A percentile compares a stretch with the other conserved stretches of the same genome.
Evolutionary conservation across 2,888 invertebrate genomes (phyloP).

Genomic region (Pachliopta kotzebuea): DNA sequence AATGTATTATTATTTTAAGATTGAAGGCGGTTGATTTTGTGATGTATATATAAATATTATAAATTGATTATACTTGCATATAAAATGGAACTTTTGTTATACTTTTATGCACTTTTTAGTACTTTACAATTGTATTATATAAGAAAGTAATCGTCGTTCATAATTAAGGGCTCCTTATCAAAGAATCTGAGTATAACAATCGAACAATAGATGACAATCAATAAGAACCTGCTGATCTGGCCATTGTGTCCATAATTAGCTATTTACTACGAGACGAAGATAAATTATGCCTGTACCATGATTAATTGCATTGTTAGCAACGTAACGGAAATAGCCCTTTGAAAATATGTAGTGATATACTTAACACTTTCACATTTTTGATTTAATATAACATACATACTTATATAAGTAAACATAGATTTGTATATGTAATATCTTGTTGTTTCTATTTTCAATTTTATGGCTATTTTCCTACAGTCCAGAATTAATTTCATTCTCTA

Average conservation of each 20-base stretch:
- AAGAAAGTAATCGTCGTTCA: not conserved
- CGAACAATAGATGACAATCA: constrained; percentile 76
- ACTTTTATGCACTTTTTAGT: not conserved
- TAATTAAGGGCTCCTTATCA: constrained; percentile 4
- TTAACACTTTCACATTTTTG: not conserved
- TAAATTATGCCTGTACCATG: constrained; percentile 72
- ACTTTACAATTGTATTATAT: not conserved
- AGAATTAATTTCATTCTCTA: too few species aligned
- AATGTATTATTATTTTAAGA: too few species aligned
- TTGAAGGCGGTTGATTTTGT: too few species aligned
- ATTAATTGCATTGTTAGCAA: constrained; percentile 76
- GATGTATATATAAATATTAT: too few species aligned
- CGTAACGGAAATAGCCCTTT: constrained; percentile 51
- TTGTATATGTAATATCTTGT: too few species aligned
- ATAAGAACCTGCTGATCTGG: constrained; percentile 63
- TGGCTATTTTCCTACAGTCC: too few species aligned
- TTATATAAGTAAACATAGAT: too few species aligned
- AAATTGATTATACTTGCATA: not conserved
- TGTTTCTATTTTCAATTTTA: too few species aligned
- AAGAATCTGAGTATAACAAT: constrained; percentile 37
- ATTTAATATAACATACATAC: not conserved
- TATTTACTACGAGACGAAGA: constrained; percentile 77
- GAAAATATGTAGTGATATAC: not conserved
- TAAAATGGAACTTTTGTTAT: not conserved
- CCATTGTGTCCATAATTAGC: constrained; percentile 78